These are phyloP conservation scores for Poecilia gillii DNA, from an alignment of 2,797 vertebrate genomes.

Conservation along the genomic window DNA sequence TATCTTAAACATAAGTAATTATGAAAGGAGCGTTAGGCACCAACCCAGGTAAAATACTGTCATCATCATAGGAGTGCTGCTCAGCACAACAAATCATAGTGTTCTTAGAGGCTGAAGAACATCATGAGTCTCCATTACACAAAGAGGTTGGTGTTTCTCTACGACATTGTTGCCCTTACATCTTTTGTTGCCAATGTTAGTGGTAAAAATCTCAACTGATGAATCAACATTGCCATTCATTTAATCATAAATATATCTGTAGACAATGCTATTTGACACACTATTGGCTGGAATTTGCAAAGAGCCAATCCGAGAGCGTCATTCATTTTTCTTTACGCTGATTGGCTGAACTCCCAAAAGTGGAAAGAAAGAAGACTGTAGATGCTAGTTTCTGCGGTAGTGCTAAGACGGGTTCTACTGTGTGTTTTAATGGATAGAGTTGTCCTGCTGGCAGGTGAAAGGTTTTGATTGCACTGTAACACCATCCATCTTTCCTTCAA, in stretches of 20 bases:
- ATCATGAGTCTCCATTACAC: constrained; percentile 41
- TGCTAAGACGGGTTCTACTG: background rate
- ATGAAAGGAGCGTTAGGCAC: constrained; percentile 49
- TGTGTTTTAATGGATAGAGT: background rate
- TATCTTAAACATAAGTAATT: constrained; percentile 60
- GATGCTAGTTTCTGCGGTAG: background rate
- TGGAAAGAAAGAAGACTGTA: background rate
- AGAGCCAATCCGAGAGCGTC: background rate
- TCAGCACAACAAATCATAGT: constrained; percentile 52
- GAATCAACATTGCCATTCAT: constrained; percentile 9
- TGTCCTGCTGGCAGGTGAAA: background rate
- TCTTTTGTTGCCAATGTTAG: constrained; percentile 14
- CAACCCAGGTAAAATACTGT: constrained; percentile 35
- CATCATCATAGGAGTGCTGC: constrained; percentile 44
- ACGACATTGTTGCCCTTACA: constrained; percentile 11
- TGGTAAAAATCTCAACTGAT: constrained; percentile 20
- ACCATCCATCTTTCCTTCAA: background rate
- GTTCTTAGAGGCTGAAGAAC: constrained; percentile 15
- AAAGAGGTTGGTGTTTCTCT: constrained; percentile 8
- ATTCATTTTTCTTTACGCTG: background rate
- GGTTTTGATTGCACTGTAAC: background rate
- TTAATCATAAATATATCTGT: constrained; percentile 1
- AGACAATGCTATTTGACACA: background rate
- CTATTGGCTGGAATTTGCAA: background rate
- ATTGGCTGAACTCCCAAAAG: background rate